These are phyloP conservation scores for Propithecus perrieri DNA, from an alignment of 2,797 vertebrate genomes.

Conservation along the genomic window DNA sequence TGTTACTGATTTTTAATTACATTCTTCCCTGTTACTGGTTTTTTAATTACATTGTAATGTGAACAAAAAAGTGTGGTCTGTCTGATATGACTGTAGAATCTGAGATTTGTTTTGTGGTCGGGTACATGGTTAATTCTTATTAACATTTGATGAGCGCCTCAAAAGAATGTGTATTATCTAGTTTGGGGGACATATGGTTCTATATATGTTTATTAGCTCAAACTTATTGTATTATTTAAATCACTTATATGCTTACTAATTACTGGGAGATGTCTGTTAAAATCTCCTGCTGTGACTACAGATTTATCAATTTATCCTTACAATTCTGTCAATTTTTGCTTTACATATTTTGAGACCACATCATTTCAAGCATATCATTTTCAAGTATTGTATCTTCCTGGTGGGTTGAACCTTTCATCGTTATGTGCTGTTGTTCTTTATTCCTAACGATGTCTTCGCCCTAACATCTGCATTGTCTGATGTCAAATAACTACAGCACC, in stretches of 20 bases:
- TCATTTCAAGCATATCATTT: background rate
- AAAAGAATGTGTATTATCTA: background rate
- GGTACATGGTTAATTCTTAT: background rate
- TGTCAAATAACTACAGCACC: background rate
- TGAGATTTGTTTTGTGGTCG: background rate
- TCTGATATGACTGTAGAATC: background rate
- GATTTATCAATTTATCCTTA: background rate
- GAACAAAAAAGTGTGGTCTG: background rate
- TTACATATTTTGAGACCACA: background rate
- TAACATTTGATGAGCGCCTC: background rate
- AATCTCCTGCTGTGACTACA: background rate
- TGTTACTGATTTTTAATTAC: background rate
- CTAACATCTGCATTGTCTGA: background rate
- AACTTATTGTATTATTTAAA: background rate
- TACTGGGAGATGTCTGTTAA: background rate
- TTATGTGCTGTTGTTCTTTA: background rate
- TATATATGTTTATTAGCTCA: background rate
- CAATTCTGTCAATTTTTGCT: conserved; percentile 7
- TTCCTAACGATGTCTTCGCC: background rate
- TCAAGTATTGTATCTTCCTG: background rate
- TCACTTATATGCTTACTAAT: background rate
- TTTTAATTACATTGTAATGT: conserved; percentile 26
- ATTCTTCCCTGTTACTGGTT: background rate
- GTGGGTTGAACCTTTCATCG: background rate
- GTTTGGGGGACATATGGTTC: background rate